Base-by-base conservation (phyloP, 2,113 vertebrate genomes). In the Anhinga rufa region DNA sequence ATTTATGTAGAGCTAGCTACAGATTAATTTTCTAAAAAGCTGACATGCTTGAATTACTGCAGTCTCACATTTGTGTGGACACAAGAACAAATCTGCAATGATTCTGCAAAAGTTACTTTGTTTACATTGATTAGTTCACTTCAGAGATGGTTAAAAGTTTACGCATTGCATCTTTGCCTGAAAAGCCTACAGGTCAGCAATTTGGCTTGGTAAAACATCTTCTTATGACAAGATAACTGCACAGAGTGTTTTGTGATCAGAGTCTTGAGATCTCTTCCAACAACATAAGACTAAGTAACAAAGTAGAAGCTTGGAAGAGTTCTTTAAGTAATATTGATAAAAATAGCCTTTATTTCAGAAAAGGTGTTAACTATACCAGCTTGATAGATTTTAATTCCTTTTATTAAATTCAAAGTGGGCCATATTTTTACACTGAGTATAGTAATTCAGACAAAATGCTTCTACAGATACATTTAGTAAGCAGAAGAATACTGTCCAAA, bases 401-500 rank as follows among this genome's bases (percentile, higher is more conserved):
- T n/a, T 58, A 62, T 91, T 70, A 68, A 81, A 62, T 54, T 82
- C 20, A 15, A 78, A 78, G 19, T 58, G 72, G 65, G 62, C 21
- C 7, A 1, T 74, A 79, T 82, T 79, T 90, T 91, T 48, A 54
- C 77, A 89, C 1, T 10, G 26, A 84, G 7, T 69, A 60, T 9
- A 82, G 34, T 32, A 64, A 90, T 83, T 81, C 65, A 75, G 52
- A 90, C 66, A 57, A 90, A 84, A 69, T 12, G 36, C n/a, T 76
- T 91, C 48, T 76, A 88, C 58, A 68, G 86, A 65, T 40, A 90
- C 17, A 61, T 90, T 86, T 79, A 89, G 54, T 68, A 91, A 88
- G 79, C 70, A 90, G 90, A 96, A 94, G 76, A 97, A 97, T 95
- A 97, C 91, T 95, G 95, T 90, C 71, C 85, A 51, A 93, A 90